Conservation (phyloP, 2,888 invertebrate species). For the Catocala nupta region DNA sequence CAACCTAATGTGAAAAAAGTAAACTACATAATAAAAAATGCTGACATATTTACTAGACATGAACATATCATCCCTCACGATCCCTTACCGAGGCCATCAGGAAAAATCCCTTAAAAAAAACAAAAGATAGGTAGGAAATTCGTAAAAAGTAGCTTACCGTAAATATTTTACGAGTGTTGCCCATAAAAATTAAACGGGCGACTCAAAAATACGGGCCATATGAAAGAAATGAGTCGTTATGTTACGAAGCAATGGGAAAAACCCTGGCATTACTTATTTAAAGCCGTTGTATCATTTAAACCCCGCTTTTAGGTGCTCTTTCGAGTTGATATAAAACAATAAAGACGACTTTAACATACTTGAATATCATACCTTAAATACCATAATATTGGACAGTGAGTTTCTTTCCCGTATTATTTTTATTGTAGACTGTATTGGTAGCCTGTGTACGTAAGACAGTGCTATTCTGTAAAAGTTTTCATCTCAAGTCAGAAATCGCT, state of each 20-base stretch:
- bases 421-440: too few relatives aligned
- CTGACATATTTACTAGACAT: not conserved
- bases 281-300: constrained; percentile 16
- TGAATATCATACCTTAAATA: too few relatives aligned
- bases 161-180: constrained; percentile 23
- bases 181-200: constrained; percentile 23
- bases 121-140: constrained; percentile 7
- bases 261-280: constrained; percentile 20
- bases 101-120: constrained; percentile 8
- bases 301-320: constrained; percentile 8
- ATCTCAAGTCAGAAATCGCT: too few relatives aligned
- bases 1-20: too few relatives aligned
- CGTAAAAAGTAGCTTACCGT: constrained; percentile 19
- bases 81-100: not conserved
- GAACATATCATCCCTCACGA: not conserved
- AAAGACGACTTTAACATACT: not conserved
- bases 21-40: too few relatives aligned
- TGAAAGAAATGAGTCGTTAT: constrained; percentile 23
- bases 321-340: constrained; percentile 11
- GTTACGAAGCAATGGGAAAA: constrained; percentile 8
- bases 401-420: too few relatives aligned
- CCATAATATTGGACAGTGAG: too few relatives aligned
- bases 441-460: too few relatives aligned
- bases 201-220: constrained; percentile 15
- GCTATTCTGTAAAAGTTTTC: too few relatives aligned